phyloP scores from a whole-genome alignment of 2,888 invertebrate genomes.

The Stomorhina lunata region DNA sequence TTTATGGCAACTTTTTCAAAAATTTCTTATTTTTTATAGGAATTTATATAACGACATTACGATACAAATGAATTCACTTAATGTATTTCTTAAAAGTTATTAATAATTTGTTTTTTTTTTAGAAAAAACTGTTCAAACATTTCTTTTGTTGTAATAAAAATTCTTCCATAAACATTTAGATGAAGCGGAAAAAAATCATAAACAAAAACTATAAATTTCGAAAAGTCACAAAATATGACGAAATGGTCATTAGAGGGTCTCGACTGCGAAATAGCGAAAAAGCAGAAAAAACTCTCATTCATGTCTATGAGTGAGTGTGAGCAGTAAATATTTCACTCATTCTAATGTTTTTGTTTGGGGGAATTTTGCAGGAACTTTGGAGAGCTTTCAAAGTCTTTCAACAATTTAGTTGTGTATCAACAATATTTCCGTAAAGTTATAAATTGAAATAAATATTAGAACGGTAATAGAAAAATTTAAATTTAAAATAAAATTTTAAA shows the following conservation, averaged over 20 bases:
- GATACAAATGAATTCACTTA: no score
- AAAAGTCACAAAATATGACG: neutral
- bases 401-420: constrained; percentile 63
- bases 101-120: no score
- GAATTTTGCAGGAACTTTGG: constrained; percentile 48
- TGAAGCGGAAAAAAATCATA: neutral
- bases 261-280: neutral
- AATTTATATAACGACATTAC: no score
- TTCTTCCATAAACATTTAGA: neutral
- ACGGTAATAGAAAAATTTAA: constrained; percentile 13
- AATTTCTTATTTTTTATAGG: no score
- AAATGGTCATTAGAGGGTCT: constrained; percentile 8
- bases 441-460: constrained; percentile 24
- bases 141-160: neutral
- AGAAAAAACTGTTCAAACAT: no score
- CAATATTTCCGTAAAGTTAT: constrained; percentile 63
- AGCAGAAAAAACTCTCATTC: constrained; percentile 40
- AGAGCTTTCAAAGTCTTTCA: constrained; percentile 58
- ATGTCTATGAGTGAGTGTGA: constrained; percentile 26
- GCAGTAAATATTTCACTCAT: constrained; percentile 35
- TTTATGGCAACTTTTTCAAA: no score
- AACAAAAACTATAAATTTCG: neutral
- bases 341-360: constrained; percentile 50
- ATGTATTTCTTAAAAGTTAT: no score
- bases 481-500: constrained; percentile 9